These are phyloP conservation scores for Labroides dimidiatus DNA, from an alignment of 2,797 vertebrate species.

Conservation along the genomic window DNA sequence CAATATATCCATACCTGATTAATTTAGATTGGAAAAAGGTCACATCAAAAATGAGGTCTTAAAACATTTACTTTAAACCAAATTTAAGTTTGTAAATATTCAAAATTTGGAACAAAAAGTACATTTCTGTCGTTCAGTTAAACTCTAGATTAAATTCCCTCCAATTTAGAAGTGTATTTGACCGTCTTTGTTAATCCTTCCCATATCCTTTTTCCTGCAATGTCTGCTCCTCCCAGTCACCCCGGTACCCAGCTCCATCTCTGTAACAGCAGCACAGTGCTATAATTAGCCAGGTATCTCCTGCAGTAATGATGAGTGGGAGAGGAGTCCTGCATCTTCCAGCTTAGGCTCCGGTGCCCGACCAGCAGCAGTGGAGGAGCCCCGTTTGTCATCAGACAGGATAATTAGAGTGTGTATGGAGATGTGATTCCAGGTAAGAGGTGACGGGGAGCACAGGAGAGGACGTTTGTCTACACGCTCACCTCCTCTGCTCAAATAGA, in stretches of 20 bases:
- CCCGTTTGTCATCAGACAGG: slow-evolving; percentile 63
- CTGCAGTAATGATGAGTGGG: slow-evolving; percentile 66
- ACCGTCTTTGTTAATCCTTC: slow-evolving; percentile 38
- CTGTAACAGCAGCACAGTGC: slow-evolving; percentile 54
- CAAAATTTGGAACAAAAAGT: too few species aligned
- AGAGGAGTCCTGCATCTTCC: slow-evolving; percentile 60
- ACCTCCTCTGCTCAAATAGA: slow-evolving; percentile 37
- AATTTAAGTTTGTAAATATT: not conserved
- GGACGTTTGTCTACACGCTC: slow-evolving; percentile 56
- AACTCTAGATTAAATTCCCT: slow-evolving; percentile 6
- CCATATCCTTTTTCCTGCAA: slow-evolving; percentile 23
- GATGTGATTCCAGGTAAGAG: slow-evolving; percentile 66
- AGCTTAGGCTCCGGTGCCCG: slow-evolving; percentile 41
- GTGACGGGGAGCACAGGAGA: slow-evolving; percentile 61
- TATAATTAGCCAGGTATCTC: slow-evolving; percentile 77
- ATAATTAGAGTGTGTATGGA: slow-evolving; percentile 69
- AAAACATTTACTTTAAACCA: not conserved
- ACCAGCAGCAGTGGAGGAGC: slow-evolving; percentile 24
- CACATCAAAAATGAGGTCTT: not conserved
- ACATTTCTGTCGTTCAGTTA: not conserved
- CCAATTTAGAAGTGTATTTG: not conserved
- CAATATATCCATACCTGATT: not conserved
- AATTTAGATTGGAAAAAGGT: too few species aligned
- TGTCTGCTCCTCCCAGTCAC: slow-evolving; percentile 46
- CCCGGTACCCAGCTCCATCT: slow-evolving; percentile 56